Conservation (phyloP, 2,113 vertebrate species). For the Azemiops feae region DNA sequence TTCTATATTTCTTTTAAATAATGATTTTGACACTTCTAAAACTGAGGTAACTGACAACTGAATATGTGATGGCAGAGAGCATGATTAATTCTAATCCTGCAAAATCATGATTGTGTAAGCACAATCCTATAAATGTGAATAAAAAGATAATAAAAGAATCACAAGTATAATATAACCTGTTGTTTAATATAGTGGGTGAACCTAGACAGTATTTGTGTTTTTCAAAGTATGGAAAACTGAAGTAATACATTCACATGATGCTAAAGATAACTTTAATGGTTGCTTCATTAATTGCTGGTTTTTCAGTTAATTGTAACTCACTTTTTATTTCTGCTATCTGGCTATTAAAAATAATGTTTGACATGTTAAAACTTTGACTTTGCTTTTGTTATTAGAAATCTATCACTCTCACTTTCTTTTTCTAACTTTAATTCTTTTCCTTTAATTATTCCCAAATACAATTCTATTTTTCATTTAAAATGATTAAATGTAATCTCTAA, state of each 20-base stretch:
- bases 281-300: conserved; percentile 8
- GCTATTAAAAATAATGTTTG: conserved; percentile 29
- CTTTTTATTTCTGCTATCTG: conserved; percentile 21
- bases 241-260: conserved; percentile 1
- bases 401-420: conserved; percentile 40
- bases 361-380: conserved; percentile 60
- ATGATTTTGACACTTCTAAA: neutral
- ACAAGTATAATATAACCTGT: neutral
- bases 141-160: neutral
- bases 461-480: conserved; percentile 66
- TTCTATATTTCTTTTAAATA: neutral
- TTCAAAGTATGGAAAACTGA: neutral
- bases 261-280: conserved; percentile 25
- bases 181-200: neutral
- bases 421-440: conserved; percentile 43
- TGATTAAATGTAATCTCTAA: conserved; percentile 70
- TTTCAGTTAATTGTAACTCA: conserved; percentile 38
- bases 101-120: neutral
- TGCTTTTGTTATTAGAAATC: conserved; percentile 47
- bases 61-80: neutral
- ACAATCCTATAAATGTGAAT: neutral
- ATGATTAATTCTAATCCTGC: neutral
- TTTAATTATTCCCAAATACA: conserved; percentile 40
- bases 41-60: neutral
- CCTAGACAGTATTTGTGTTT: neutral